Conservation (phyloP, 2,797 vertebrate genomes). For the Bradypus variegatus region DNA sequence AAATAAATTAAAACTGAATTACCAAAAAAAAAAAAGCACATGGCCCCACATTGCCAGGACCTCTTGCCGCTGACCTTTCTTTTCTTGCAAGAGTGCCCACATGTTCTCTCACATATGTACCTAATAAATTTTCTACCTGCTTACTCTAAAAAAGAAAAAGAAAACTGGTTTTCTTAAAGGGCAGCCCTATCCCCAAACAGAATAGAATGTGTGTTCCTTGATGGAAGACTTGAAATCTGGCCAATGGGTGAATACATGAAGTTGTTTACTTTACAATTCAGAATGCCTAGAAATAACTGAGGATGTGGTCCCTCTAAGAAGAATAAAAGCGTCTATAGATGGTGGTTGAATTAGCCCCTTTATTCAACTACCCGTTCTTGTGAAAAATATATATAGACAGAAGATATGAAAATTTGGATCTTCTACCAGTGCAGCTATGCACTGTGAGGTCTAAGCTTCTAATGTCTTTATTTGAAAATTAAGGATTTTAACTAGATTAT, state of each 20-base stretch:
- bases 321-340: background rate
- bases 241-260: background rate
- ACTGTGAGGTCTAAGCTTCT: background rate
- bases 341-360: background rate
- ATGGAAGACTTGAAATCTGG: background rate
- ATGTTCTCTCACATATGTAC: no score
- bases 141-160: background rate
- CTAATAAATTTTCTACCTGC: no score
- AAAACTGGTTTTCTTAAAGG: background rate
- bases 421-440: background rate
- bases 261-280: background rate
- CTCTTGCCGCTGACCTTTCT: no score
- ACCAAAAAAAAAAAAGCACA: no score
- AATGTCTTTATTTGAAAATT: background rate
- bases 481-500: slow-evolving; percentile 7
- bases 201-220: background rate
- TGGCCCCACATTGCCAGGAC: no score
- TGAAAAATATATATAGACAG: background rate
- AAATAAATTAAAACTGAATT: no score
- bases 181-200: background rate
- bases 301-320: background rate
- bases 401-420: background rate
- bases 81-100: no score
- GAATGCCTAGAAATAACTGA: background rate
- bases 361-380: background rate